Conservation (phyloP, 2,113 vertebrate species). For the Australoheros scitulus region DNA sequence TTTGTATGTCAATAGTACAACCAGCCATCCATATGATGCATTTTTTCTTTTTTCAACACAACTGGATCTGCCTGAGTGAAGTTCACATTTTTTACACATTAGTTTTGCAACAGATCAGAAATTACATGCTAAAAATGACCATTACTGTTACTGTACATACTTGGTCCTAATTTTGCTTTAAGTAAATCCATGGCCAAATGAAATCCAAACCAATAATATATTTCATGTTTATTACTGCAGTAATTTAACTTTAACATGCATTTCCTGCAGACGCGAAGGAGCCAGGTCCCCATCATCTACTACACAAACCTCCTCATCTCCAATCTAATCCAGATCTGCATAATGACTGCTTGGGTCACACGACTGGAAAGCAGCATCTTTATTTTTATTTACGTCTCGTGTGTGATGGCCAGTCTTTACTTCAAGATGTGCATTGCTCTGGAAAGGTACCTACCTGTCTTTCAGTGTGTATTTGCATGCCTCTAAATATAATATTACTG, state of each 20-base stretch:
- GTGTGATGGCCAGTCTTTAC: not conserved
- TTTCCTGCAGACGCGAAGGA: rapidly evolving
- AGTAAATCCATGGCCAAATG: no score
- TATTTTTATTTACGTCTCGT: not conserved
- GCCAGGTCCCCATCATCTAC: not conserved
- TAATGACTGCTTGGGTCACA: rapidly evolving
- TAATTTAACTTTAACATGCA: not conserved
- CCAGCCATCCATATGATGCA: no score
- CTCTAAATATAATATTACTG: no score
- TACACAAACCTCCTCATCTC: constrained; percentile 8
- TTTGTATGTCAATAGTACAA: no score
- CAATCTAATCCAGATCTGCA: not conserved
- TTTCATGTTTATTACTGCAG: not conserved
- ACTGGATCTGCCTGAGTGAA: no score
- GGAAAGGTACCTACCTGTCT: not conserved
- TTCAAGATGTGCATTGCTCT: not conserved
- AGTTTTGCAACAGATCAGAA: no score
- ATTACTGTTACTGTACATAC: no score
- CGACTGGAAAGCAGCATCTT: not conserved
- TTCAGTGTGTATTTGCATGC: not conserved
- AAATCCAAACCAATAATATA: no score
- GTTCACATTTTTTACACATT: no score
- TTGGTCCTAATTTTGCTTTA: no score
- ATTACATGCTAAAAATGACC: no score
- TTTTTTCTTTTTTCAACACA: no score